phyloP scores from a whole-genome alignment of 2,888 invertebrate species.

The Torymus auratus region DNA sequence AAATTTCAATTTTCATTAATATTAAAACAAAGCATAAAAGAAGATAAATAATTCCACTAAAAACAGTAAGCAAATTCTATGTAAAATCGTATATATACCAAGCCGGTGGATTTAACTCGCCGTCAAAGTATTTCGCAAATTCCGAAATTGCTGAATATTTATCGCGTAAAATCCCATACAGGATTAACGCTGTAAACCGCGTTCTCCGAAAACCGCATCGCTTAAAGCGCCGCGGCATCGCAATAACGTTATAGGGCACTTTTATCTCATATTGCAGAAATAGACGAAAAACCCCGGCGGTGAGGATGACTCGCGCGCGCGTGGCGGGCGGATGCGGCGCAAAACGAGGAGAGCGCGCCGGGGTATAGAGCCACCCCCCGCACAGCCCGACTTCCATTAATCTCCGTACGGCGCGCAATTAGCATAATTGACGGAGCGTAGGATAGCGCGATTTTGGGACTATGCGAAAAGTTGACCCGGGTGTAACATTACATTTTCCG shows the following conservation, averaged over 20 bases:
- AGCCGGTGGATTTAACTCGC: too few species aligned
- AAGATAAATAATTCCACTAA: background rate
- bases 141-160: too few species aligned
- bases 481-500: conserved; percentile 10
- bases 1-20: background rate
- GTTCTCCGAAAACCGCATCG: background rate
- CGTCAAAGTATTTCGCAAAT: too few species aligned
- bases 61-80: background rate
- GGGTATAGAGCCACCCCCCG: conserved; percentile 56
- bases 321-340: conserved; percentile 51
- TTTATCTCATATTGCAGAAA: conserved; percentile 24
- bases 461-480: conserved; percentile 68
- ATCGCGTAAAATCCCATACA: too few species aligned
- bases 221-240: background rate
- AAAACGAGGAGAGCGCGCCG: conserved; percentile 60
- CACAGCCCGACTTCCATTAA: conserved; percentile 73
- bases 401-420: conserved; percentile 75
- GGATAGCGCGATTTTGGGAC: conserved; percentile 73
- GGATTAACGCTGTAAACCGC: too few species aligned
- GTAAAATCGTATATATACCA: too few species aligned
- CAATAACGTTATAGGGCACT: conserved; percentile 29
- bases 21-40: background rate
- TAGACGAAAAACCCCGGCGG: conserved; percentile 32
- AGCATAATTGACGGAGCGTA: conserved; percentile 76
- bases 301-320: conserved; percentile 47